These are phyloP conservation scores for Polyergus mexicanus DNA, from an alignment of 1,140 invertebrate species.

Conservation along the genomic window DNA sequence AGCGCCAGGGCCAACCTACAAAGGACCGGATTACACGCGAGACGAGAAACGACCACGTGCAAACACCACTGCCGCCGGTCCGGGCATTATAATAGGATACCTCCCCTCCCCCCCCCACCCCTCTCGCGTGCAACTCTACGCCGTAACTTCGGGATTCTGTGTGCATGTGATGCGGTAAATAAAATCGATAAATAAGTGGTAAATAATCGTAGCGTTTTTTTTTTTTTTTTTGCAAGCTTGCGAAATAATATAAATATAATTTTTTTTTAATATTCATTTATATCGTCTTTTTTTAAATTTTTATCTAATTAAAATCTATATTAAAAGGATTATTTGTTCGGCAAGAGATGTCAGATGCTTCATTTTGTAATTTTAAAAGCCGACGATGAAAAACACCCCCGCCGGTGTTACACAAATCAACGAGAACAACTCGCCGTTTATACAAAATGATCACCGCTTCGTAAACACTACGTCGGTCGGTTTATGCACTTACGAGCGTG, in stretches of 20 bases:
- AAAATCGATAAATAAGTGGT: not conserved
- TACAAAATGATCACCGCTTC: constrained; percentile 49
- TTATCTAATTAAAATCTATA: not conserved
- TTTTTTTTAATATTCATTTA: not conserved
- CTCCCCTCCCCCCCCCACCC: too few relatives aligned
- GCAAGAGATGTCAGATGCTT: not conserved
- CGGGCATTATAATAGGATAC: not conserved
- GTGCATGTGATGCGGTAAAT: not conserved
- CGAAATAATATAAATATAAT: not conserved
- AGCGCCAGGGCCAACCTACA: constrained; percentile 71
- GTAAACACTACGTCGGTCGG: constrained; percentile 31
- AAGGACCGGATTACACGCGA: constrained; percentile 79
- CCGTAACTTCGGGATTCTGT: constrained; percentile 17
- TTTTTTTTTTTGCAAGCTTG: too few relatives aligned
- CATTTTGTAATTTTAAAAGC: not conserved
- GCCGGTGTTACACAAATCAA: constrained; percentile 2
- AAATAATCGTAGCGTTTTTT: not conserved
- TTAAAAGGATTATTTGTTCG: not conserved
- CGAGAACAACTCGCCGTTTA: constrained; percentile 10
- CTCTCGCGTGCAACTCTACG: not conserved
- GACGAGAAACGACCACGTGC: constrained; percentile 60
- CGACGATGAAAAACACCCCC: not conserved
- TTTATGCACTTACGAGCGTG: constrained; percentile 19
- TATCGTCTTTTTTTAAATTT: not conserved
- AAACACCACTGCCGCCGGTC: not conserved